A percentile compares a stretch with the other conserved stretches of the same genome.
phyloP scores from a whole-genome alignment of 2,797 vertebrate species.

The Pygocentrus nattereri region DNA sequence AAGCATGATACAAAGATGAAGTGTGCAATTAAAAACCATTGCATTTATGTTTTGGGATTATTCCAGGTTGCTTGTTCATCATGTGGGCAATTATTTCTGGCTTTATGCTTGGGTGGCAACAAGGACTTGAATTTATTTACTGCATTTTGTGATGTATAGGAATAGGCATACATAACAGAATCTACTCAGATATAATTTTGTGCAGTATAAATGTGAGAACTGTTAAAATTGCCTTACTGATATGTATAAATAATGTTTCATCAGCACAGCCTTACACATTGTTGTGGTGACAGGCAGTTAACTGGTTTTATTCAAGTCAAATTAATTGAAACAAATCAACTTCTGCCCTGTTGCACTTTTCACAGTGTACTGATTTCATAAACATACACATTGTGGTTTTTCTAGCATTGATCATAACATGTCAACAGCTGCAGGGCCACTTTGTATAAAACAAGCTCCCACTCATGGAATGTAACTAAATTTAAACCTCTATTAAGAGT shows the following conservation, averaged over 20 bases:
- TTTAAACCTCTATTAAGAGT: background rate
- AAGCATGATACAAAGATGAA: constrained; percentile 35
- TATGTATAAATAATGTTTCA: constrained; percentile 4
- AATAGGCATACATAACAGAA: constrained; percentile 26
- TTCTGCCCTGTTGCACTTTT: background rate
- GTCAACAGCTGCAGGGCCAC: background rate
- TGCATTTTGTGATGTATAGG: constrained; percentile 2
- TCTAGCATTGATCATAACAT: background rate
- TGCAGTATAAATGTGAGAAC: constrained; percentile 47
- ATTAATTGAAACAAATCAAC: background rate
- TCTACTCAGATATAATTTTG: constrained; percentile 37
- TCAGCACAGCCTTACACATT: background rate
- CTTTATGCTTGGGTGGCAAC: constrained; percentile 40
- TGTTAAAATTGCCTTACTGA: constrained; percentile 45
- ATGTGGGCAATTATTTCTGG: constrained; percentile 43
- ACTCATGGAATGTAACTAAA: background rate
- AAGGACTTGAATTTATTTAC: constrained; percentile 22
- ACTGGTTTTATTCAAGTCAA: background rate
- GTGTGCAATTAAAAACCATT: constrained; percentile 41
- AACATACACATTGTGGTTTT: background rate
- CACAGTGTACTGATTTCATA: constrained; percentile 46
- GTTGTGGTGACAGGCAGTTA: background rate
- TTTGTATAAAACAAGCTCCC: background rate
- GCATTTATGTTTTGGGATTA: constrained; percentile 35
- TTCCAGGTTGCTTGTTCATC: constrained; percentile 34